A percentile compares a stretch with the other conserved stretches of the same genome.
These are phyloP conservation scores for Eubasilissa splendida DNA, from an alignment of 2,888 invertebrate genomes.

Conservation along the genomic window DNA sequence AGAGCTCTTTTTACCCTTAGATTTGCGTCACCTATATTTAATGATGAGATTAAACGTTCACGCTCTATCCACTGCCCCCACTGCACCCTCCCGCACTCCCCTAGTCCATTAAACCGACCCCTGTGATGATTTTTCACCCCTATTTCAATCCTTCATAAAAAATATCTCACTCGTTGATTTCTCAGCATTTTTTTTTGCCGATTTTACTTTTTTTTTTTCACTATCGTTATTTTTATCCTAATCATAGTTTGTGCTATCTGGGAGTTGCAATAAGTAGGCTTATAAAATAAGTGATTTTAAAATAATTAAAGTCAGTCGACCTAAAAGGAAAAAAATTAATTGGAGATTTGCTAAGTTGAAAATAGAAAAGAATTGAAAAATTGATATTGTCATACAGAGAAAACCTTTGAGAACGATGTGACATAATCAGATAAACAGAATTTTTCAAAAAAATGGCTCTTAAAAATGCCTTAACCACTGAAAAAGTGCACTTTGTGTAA, in stretches of 20 bases:
- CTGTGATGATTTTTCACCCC: slow-evolving; percentile 54
- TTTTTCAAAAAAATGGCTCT: no score
- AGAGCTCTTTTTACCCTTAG: neutral
- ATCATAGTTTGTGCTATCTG: neutral
- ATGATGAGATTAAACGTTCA: slow-evolving; percentile 57
- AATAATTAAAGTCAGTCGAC: neutral
- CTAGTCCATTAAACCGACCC: slow-evolving; percentile 47
- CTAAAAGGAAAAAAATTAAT: no score
- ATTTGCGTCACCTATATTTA: slow-evolving; percentile 40
- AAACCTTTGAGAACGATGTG: no score
- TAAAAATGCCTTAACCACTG: no score
- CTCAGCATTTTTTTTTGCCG: slow-evolving; percentile 50
- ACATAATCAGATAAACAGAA: no score
- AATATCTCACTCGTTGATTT: slow-evolving; percentile 48
- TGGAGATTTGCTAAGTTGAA: no score
- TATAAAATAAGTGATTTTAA: neutral
- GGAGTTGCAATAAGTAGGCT: neutral
- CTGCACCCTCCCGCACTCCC: no score
- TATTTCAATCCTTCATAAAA: slow-evolving; percentile 56
- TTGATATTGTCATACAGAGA: no score
- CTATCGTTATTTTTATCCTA: neutral
- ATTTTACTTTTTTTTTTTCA: slow-evolving; percentile 37
- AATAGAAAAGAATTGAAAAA: no score
- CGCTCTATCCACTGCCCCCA: slow-evolving; percentile 54
- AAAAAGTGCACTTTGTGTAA: no score